Percentiles rank a stretch among this genome's conserved stretches.
These are phyloP conservation scores for Magallana gigas DNA, from an alignment of 1,140 invertebrate genomes.

Conservation along the genomic window DNA sequence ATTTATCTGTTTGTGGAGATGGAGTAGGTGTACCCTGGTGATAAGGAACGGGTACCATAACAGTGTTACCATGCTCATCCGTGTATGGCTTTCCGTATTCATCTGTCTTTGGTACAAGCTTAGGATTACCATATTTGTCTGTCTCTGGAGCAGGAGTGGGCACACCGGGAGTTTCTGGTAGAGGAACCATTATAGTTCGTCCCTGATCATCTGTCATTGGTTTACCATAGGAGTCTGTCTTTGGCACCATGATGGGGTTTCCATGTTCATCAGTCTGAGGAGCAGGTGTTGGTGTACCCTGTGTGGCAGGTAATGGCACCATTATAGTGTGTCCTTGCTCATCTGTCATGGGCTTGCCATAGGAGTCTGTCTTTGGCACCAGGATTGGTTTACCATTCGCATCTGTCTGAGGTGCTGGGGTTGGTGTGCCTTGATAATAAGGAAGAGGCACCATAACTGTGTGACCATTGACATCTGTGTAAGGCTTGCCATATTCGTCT, in stretches of 20 bases:
- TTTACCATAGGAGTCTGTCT: constrained; percentile 6
- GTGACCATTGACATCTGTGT: constrained; percentile 21
- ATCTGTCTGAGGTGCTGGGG: constrained; percentile 45
- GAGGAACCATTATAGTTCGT: neutral
- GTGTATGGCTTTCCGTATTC: constrained; percentile 40
- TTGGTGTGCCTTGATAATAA: constrained; percentile 38
- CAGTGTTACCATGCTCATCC: neutral
- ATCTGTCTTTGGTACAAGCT: constrained; percentile 30
- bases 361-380: neutral
- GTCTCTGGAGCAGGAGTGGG: constrained; percentile 30
- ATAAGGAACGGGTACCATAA: neutral
- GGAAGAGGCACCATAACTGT: constrained; percentile 9
- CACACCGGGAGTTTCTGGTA: constrained; percentile 5
- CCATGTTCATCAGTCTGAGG: constrained; percentile 39
- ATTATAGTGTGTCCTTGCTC: constrained; percentile 7
- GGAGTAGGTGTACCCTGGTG: constrained; percentile 39
- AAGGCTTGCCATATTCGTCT: constrained; percentile 27
- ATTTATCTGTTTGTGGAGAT: constrained; percentile 45
- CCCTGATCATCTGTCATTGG: constrained; percentile 40
- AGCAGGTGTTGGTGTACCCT: constrained; percentile 32
- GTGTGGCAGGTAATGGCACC: neutral
- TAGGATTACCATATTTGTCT: constrained; percentile 40
- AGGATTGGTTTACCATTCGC: constrained; percentile 41
- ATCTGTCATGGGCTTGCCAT: constrained; percentile 15
- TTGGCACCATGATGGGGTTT: constrained; percentile 24